Conservation (phyloP, 2,797 vertebrate species). For the Amazona ochrocephala region DNA sequence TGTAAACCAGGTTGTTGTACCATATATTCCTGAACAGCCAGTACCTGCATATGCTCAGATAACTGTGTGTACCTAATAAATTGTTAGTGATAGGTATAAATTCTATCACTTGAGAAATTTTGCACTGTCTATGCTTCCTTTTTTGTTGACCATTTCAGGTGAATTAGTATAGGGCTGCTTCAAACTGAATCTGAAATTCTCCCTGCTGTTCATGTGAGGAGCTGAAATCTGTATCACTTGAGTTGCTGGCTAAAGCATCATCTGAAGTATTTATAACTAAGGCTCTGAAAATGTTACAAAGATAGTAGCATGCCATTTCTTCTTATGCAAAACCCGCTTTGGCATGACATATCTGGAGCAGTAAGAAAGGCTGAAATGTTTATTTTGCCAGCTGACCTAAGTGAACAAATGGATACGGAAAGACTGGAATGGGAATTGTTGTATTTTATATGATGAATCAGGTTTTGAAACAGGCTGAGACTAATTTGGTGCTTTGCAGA, state of each 20-base stretch:
- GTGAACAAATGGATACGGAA: background rate
- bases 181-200: conserved; percentile 34
- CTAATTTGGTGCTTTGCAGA: background rate
- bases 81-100: background rate
- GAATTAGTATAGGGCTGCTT: background rate
- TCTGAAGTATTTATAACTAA: conserved; percentile 61
- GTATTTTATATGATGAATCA: background rate
- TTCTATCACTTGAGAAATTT: background rate
- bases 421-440: background rate
- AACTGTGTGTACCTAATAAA: background rate
- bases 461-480: background rate
- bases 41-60: background rate
- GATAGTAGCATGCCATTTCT: conserved; percentile 73
- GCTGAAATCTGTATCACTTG: conserved; percentile 54
- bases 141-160: background rate
- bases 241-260: conserved; percentile 63
- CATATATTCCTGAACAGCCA: background rate
- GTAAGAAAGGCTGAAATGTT: conserved; percentile 35
- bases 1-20: background rate
- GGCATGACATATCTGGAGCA: conserved; percentile 64
- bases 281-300: conserved; percentile 59
- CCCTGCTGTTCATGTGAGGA: background rate
- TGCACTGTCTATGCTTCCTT: accelerated
- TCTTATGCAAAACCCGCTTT: conserved; percentile 65
- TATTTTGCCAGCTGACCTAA: conserved; percentile 40